Percentiles rank a stretch among this genome's conserved stretches.
Evolutionary conservation across 2,888 invertebrate genomes (phyloP).

Genomic region (Psylliodes chrysocephalus): DNA sequence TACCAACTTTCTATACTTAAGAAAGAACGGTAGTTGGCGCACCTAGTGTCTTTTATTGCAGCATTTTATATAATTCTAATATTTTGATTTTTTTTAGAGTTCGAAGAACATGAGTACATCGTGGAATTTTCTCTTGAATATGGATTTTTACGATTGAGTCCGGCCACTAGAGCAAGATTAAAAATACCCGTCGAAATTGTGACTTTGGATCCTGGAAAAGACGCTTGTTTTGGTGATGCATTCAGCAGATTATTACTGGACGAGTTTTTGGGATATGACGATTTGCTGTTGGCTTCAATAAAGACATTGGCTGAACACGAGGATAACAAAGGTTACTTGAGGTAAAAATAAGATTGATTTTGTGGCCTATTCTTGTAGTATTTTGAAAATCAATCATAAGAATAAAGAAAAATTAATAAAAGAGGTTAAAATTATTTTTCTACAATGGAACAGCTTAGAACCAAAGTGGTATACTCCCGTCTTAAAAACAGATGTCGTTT

Average conservation of each 20-base stretch:
- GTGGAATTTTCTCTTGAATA: conserved; percentile 98
- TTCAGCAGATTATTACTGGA: conserved; percentile 91
- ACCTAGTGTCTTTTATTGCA: too few species aligned
- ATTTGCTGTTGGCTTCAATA: conserved; percentile 95
- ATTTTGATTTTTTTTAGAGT: conserved; percentile 28
- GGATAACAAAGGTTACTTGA: conserved; percentile 93
- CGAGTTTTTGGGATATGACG: conserved; percentile 96
- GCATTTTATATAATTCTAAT: too few species aligned
- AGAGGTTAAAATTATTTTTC: too few species aligned
- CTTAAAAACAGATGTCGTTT: too few species aligned
- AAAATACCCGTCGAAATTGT: conserved; percentile 93
- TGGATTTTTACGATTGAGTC: conserved; percentile 91
- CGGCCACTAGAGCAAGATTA: conserved; percentile 84
- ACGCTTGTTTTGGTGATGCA: conserved; percentile 93
- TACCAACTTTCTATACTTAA: too few species aligned
- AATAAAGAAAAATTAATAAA: too few species aligned
- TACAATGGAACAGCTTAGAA: too few species aligned
- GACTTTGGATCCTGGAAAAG: conserved; percentile 85
- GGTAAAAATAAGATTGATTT: too few species aligned
- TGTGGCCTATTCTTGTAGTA: too few species aligned
- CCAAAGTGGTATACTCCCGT: too few species aligned
- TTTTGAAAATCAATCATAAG: too few species aligned
- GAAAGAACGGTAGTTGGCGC: too few species aligned
- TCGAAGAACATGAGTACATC: conserved; percentile 91
- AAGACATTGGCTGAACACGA: conserved; percentile 95